Conservation (phyloP, 2,888 invertebrate genomes). For the Coelogynopora nodosa region DNA sequence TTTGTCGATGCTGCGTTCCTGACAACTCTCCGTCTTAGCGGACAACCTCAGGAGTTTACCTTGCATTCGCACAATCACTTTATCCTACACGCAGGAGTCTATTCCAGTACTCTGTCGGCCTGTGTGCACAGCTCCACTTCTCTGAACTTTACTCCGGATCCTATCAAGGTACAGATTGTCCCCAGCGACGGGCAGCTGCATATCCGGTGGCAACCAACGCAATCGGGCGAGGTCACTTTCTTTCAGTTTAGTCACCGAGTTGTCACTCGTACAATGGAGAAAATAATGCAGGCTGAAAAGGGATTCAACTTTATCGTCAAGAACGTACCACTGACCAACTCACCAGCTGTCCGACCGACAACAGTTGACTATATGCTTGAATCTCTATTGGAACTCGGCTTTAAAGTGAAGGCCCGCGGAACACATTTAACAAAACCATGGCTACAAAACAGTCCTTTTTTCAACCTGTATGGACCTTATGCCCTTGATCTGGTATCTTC, state of each 20-base stretch:
- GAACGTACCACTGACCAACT: neutral
- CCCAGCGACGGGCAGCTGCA: neutral
- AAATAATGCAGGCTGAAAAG: neutral
- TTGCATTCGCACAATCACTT: conserved; percentile 14
- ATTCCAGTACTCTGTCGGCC: neutral
- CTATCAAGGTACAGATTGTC: neutral
- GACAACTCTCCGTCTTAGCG: neutral
- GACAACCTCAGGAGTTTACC: neutral
- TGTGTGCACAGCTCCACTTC: neutral
- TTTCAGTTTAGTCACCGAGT: neutral
- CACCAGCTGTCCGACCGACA: neutral
- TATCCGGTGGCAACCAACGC: neutral
- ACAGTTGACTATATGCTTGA: neutral
- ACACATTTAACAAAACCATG: neutral
- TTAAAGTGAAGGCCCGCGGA: neutral
- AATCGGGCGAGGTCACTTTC: neutral
- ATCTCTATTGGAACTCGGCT: neutral
- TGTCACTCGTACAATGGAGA: neutral
- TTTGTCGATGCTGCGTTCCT: neutral
- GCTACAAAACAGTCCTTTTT: neutral
- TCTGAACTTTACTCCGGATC: neutral
- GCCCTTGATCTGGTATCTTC: neutral
- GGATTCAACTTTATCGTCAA: neutral
- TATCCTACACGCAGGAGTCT: neutral
- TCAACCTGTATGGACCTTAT: neutral